phyloP scores from a whole-genome alignment of 2,113 vertebrate genomes.

The Calidris pygmaea region DNA sequence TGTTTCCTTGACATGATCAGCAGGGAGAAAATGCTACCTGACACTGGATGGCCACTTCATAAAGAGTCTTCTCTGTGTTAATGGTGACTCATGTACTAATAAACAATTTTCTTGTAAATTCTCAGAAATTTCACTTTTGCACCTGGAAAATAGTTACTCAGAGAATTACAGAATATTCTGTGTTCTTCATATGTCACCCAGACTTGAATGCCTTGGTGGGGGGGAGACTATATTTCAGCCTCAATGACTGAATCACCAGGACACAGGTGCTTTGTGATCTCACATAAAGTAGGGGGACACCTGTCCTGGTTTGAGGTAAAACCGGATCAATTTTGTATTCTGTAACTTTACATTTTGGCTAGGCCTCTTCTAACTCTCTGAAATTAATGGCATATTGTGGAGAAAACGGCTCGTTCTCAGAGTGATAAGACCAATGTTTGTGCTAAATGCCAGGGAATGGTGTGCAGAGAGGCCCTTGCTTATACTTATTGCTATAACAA shows the following conservation, averaged over 20 bases:
- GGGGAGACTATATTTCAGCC: background rate
- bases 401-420: too few species aligned
- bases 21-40: background rate
- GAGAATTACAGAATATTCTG: background rate
- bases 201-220: background rate
- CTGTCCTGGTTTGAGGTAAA: too few species aligned
- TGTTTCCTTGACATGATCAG: background rate
- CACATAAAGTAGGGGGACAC: background rate
- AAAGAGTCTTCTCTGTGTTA: background rate
- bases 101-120: background rate
- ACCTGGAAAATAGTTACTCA: background rate
- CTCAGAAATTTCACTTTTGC: background rate
- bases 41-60: background rate
- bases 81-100: background rate
- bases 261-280: background rate
- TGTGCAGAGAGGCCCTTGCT: too few species aligned
- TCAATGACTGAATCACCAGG: background rate
- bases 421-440: too few species aligned
- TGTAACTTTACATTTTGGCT: too few species aligned
- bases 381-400: too few species aligned
- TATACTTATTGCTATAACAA: too few species aligned
- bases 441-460: too few species aligned
- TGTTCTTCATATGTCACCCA: background rate
- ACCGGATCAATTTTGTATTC: too few species aligned
- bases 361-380: too few species aligned